These are phyloP conservation scores for Dicyrtomina minuta DNA, from an alignment of 2,888 invertebrate species.

Conservation along the genomic window DNA sequence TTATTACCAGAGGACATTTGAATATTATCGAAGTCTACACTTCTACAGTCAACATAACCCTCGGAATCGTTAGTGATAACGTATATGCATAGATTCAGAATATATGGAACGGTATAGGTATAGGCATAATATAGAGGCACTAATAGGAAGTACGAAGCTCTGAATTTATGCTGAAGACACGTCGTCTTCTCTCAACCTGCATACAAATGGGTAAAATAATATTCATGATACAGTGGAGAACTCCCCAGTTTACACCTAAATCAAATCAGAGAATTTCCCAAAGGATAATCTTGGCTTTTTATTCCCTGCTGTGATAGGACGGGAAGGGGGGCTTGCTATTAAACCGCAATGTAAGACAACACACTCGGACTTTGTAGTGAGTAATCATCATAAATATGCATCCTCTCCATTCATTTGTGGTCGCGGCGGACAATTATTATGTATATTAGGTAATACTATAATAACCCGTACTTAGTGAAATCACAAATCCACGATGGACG, in stretches of 20 bases:
- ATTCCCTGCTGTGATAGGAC: neutral
- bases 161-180: no score
- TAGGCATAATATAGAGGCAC: no score
- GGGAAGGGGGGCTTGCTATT: neutral
- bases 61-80: neutral
- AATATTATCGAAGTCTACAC: neutral
- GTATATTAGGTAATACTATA: no score
- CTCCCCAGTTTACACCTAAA: constrained; percentile 29
- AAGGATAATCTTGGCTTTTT: constrained; percentile 13
- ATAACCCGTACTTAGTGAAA: neutral
- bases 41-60: no score
- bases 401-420: no score
- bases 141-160: neutral
- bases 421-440: no score
- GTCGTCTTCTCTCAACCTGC: constrained; percentile 11
- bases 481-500: neutral
- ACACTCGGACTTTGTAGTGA: no score
- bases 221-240: constrained; percentile 10
- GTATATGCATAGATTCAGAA: no score
- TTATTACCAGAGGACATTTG: no score
- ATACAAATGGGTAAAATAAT: constrained; percentile 18
- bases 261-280: constrained; percentile 31
- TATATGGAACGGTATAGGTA: no score
- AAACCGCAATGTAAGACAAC: no score
- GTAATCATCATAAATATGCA: no score